These are phyloP conservation scores for Pavo muticus DNA, from an alignment of 2,113 vertebrate species.

Conservation along the genomic window DNA sequence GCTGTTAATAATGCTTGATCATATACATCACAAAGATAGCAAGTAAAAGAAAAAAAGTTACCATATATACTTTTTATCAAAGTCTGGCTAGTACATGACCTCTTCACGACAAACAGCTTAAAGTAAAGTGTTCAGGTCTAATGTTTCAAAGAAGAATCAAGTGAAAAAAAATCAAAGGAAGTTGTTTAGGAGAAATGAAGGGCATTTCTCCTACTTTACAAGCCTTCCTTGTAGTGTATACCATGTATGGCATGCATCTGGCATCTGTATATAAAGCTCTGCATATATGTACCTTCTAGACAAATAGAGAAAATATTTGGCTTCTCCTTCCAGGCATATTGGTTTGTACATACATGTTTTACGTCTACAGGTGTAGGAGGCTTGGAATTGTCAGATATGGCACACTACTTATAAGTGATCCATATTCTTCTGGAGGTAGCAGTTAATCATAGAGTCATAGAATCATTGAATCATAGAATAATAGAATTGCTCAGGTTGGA, in stretches of 20 bases:
- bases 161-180: background rate
- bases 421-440: background rate
- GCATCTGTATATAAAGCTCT: background rate
- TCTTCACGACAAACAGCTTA: background rate
- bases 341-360: background rate
- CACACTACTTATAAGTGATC: background rate
- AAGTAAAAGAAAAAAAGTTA: background rate
- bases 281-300: background rate
- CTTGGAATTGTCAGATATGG: background rate
- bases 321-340: background rate
- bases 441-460: background rate
- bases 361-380: background rate
- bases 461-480: too few species aligned
- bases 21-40: background rate
- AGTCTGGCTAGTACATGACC: background rate
- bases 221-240: background rate
- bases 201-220: background rate
- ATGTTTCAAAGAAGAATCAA: background rate
- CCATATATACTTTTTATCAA: background rate
- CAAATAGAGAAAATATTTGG: background rate
- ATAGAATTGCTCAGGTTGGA: too few species aligned
- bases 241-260: background rate
- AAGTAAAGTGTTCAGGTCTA: background rate
- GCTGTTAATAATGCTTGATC: background rate
- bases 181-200: background rate